phyloP scores from a whole-genome alignment of 2,797 vertebrate species.

The Allenopithecus nigroviridis region DNA sequence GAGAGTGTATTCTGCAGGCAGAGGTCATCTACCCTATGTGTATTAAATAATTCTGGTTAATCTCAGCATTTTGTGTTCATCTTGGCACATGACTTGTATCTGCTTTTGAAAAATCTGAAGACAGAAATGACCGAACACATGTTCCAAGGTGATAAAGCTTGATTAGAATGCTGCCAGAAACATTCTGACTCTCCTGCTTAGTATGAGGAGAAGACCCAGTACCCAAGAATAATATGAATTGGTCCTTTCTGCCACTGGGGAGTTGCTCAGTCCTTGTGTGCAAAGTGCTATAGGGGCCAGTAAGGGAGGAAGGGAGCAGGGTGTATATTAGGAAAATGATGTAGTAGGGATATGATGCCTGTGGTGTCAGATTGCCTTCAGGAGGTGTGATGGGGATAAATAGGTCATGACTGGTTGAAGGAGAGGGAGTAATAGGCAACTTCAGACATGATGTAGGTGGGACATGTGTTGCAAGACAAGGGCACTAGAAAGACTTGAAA shows the following conservation, averaged over 20 bases:
- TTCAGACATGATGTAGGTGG: neutral
- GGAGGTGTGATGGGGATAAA: neutral
- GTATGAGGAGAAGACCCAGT: neutral
- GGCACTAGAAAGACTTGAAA: neutral
- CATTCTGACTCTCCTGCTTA: neutral
- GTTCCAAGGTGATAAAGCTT: neutral
- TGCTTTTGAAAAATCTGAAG: constrained; percentile 4
- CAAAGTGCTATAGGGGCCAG: neutral
- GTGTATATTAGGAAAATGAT: neutral
- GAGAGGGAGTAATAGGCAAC: neutral
- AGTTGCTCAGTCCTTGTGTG: neutral
- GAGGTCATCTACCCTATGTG: neutral
- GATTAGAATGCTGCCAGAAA: neutral
- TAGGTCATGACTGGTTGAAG: neutral
- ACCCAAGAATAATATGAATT: neutral
- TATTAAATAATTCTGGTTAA: neutral
- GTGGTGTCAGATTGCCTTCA: neutral
- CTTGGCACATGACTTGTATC: neutral
- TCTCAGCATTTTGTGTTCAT: neutral
- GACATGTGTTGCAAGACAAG: neutral
- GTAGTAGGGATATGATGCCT: neutral
- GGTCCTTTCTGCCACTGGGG: neutral
- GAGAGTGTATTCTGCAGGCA: neutral
- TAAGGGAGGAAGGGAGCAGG: neutral
- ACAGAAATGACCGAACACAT: neutral